Evolutionary conservation across 64 coral and sea anemone genomes (phyloP).

Genomic region (Acropora tenuis): DNA sequence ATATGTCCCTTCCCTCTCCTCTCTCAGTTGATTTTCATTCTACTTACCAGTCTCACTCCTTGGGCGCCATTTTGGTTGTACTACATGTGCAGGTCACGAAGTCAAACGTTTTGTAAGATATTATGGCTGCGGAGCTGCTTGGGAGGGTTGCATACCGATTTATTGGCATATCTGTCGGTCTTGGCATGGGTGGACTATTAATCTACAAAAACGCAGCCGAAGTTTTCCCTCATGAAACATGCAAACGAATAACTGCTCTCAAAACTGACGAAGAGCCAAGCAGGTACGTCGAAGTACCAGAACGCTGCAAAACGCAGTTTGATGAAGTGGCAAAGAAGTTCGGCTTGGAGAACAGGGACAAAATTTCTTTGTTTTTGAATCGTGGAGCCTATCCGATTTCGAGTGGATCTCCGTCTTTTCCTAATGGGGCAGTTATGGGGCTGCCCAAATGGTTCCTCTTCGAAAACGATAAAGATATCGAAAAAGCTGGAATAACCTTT

Average conservation of each 20-base stretch:
- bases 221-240: conserved; percentile 69
- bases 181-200: conserved; percentile 85
- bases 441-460: conserved; percentile 88
- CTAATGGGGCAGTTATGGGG: conserved; percentile 71
- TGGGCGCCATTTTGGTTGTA: conserved; percentile 9
- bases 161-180: conserved; percentile 76
- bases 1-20: too few species aligned
- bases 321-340: conserved; percentile 65
- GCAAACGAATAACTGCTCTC: conserved; percentile 48
- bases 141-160: conserved; percentile 74
- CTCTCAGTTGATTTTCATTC: background rate
- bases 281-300: conserved; percentile 48
- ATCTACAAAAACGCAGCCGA: conserved; percentile 74
- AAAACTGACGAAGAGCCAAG: conserved; percentile 47
- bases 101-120: background rate
- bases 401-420: conserved; percentile 73
- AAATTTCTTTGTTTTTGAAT: conserved; percentile 77
- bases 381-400: conserved; percentile 77
- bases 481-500: conserved; percentile 81
- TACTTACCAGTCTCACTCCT: background rate
- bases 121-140: conserved; percentile 79
- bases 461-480: conserved; percentile 59
- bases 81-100: background rate
- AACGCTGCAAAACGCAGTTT: conserved; percentile 48
- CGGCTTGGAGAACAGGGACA: conserved; percentile 42